Evolutionary conservation across 64 coral and sea anemone genomes (phyloP).

Genomic region (Pocillopora damicornis): DNA sequence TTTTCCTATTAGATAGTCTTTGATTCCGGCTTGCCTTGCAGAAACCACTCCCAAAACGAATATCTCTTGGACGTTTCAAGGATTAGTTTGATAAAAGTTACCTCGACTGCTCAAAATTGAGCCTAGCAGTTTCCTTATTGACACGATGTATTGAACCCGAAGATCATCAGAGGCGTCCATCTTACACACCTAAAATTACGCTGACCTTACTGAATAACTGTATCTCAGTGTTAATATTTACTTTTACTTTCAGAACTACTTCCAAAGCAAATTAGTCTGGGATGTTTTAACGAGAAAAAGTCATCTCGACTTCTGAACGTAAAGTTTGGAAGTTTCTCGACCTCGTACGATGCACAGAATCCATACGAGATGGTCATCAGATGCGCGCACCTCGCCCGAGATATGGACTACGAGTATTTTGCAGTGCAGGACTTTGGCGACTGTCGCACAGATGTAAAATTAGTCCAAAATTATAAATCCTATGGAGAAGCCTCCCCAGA

Average conservation of each 20-base stretch:
- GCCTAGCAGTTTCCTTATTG: too few relatives aligned
- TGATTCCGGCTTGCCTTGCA: too few relatives aligned
- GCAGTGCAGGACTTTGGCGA: constrained; percentile 1
- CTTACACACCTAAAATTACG: too few relatives aligned
- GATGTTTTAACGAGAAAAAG: constrained; percentile 1
- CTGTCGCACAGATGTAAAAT: neutral
- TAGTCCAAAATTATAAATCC: neutral
- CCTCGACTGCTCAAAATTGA: too few relatives aligned
- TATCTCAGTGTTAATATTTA: neutral
- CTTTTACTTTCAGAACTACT: neutral
- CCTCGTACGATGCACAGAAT: neutral
- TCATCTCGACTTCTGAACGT: neutral
- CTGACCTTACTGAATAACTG: neutral
- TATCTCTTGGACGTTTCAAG: too few relatives aligned
- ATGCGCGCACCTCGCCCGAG: constrained; percentile 15
- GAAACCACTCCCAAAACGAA: too few relatives aligned
- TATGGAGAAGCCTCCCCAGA: neutral
- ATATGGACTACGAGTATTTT: constrained; percentile 24
- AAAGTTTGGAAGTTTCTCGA: neutral
- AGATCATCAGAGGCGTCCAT: too few relatives aligned
- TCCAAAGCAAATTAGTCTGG: neutral
- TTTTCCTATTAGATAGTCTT: too few relatives aligned
- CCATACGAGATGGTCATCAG: neutral
- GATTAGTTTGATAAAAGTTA: too few relatives aligned
- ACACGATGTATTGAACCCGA: too few relatives aligned